Percentiles rank a stretch among this genome's conserved stretches.
Evolutionary conservation across 2,113 vertebrate species (phyloP).

Genomic region (Salvelinus alpinus): DNA sequence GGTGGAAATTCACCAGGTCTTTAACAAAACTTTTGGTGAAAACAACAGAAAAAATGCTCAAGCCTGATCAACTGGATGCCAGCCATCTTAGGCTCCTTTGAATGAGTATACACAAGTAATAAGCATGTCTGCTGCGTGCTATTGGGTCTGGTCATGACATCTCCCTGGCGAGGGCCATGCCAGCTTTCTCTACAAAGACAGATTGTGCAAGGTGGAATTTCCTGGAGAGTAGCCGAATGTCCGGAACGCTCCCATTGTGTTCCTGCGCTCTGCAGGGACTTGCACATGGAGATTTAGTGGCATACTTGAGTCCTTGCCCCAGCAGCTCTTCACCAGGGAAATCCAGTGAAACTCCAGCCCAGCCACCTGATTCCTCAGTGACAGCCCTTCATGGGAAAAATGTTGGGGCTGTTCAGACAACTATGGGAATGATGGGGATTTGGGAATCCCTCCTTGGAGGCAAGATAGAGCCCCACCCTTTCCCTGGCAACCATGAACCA

Average conservation of each 20-base stretch:
- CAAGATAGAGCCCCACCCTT: slow-evolving; percentile 41
- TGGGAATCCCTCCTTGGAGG: slow-evolving; percentile 17
- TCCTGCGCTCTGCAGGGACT: slow-evolving; percentile 49
- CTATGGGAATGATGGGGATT: slow-evolving; percentile 4
- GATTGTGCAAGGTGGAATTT: slow-evolving; percentile 71
- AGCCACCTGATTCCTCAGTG: slow-evolving; percentile 42
- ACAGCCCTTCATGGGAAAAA: slow-evolving; percentile 30
- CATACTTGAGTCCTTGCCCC: slow-evolving; percentile 60
- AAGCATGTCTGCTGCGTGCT: slow-evolving; percentile 65
- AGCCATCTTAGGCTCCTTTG: not conserved
- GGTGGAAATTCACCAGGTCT: slow-evolving; percentile 70
- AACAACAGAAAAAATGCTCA: not conserved
- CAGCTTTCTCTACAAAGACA: slow-evolving; percentile 72
- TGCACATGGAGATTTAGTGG: slow-evolving; percentile 59
- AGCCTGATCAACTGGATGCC: not conserved
- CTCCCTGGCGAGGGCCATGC: slow-evolving; percentile 53
- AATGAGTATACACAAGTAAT: slow-evolving; percentile 56
- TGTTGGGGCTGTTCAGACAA: slow-evolving; percentile 20
- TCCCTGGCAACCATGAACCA: slow-evolving; percentile 49
- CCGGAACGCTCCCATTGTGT: slow-evolving; percentile 42
- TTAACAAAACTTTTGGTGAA: slow-evolving; percentile 44
- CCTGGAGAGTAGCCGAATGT: slow-evolving; percentile 60
- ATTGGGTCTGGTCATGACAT: slow-evolving; percentile 68
- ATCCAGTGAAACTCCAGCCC: slow-evolving; percentile 37
- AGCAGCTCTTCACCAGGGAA: slow-evolving; percentile 37